These are phyloP conservation scores for Parnassius glacialis DNA, from an alignment of 2,888 invertebrate species.

Conservation along the genomic window DNA sequence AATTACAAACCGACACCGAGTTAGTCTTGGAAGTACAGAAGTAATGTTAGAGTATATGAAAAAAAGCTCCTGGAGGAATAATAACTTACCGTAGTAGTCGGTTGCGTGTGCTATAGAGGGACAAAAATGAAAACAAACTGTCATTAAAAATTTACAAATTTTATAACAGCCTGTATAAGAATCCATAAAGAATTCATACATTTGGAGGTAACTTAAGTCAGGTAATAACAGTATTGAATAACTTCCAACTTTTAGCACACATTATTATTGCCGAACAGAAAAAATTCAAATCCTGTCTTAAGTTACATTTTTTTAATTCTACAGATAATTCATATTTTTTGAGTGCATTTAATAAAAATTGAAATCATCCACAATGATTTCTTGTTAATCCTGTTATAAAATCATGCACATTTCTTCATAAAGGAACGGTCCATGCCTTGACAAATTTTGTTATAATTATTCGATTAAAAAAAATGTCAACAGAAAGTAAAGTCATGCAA, in stretches of 20 bases:
- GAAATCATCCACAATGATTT: slow-evolving; percentile 53
- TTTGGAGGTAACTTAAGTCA: slow-evolving; percentile 10
- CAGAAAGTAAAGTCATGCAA: slow-evolving; percentile 19
- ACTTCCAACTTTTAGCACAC: too few species aligned
- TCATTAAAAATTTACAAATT: slow-evolving; percentile 49
- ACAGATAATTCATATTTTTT: neutral
- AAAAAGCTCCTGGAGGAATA: slow-evolving; percentile 83
- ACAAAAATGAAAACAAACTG: slow-evolving; percentile 70
- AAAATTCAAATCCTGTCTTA: neutral
- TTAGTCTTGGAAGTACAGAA: slow-evolving; percentile 39
- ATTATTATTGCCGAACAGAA: too few species aligned
- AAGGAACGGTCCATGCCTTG: slow-evolving; percentile 14
- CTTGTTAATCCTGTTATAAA: slow-evolving; percentile 46
- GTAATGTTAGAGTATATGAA: slow-evolving; percentile 52
- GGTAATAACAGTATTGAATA: neutral
- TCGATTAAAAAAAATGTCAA: slow-evolving; percentile 1
- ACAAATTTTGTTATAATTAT: neutral
- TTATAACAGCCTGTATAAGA: slow-evolving; percentile 25
- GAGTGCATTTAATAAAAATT: slow-evolving; percentile 17
- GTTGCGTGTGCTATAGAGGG: slow-evolving; percentile 92
- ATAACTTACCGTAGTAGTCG: slow-evolving; percentile 99
- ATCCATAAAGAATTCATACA: slow-evolving; percentile 17
- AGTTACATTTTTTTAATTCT: neutral
- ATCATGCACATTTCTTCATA: slow-evolving; percentile 46
- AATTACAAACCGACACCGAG: slow-evolving; percentile 57